phyloP scores from a whole-genome alignment of 2,797 vertebrate species.

The Anguilla obscura region DNA sequence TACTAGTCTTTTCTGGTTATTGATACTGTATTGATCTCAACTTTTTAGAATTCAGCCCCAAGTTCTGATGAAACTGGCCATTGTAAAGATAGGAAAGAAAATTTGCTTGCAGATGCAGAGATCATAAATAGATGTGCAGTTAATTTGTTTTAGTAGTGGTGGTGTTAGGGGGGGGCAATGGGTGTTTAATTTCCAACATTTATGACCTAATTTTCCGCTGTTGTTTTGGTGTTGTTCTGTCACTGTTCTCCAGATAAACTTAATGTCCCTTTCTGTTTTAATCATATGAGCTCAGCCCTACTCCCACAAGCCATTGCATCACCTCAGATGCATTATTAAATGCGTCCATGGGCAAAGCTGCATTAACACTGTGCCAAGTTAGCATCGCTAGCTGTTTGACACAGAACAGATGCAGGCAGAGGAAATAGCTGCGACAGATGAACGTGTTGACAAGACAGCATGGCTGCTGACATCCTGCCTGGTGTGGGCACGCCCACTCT shows the following conservation, averaged over 20 bases:
- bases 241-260: not conserved
- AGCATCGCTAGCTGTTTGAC: not conserved
- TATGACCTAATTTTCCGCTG: not conserved
- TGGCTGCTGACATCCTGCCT: conserved; percentile 6
- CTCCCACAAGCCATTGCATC: not conserved
- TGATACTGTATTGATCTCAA: not conserved
- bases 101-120: not conserved
- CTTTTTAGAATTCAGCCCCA: not conserved
- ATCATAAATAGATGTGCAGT: not conserved
- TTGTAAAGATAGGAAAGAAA: not conserved
- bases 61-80: not conserved
- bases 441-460: not conserved
- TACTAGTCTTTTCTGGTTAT: not conserved
- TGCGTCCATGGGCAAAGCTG: not conserved
- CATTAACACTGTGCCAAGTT: not conserved
- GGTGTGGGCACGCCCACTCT: not conserved
- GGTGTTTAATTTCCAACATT: conserved; percentile 3
- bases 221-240: not conserved
- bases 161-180: not conserved
- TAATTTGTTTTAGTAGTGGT: not conserved
- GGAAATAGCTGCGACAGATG: not conserved
- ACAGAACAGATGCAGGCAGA: conserved; percentile 4
- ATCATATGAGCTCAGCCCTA: not conserved
- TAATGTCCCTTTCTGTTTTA: not conserved
- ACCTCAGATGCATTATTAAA: conserved; percentile 13